Conservation (phyloP, 2,113 vertebrate genomes). For the Phoxinus phoxinus region DNA sequence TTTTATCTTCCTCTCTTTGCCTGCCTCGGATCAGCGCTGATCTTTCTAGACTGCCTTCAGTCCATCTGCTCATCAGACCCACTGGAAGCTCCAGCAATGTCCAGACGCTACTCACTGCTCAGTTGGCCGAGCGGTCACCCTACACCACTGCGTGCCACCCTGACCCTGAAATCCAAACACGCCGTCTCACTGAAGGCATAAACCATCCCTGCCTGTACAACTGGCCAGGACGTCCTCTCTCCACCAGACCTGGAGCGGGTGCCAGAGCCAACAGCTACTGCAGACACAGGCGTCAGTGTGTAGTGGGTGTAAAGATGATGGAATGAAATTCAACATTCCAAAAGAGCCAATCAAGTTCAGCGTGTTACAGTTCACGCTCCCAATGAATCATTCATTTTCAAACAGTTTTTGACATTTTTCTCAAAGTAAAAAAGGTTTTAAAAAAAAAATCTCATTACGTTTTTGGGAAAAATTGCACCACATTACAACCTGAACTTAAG, state of each 20-base stretch:
- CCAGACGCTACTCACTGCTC: conserved; percentile 4
- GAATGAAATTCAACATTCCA: conserved; percentile 37
- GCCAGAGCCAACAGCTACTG: conserved; percentile 8
- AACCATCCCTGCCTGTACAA: conserved; percentile 3
- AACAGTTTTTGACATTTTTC: background rate
- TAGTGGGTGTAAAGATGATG: background rate
- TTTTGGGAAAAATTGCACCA: background rate
- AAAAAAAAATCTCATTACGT: background rate
- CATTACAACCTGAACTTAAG: background rate
- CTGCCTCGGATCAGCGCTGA: conserved; percentile 28
- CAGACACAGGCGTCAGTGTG: background rate
- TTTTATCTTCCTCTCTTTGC: conserved; percentile 13
- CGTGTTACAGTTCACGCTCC: background rate
- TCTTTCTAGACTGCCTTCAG: conserved; percentile 37
- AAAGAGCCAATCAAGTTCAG: conserved; percentile 25
- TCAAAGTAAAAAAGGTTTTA: background rate
- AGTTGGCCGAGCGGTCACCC: background rate
- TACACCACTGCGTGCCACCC: conserved; percentile 38
- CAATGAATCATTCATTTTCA: background rate
- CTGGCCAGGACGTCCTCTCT: conserved; percentile 7
- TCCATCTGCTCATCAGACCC: conserved; percentile 55
- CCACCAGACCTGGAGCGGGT: conserved; percentile 11
- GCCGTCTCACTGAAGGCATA: conserved; percentile 42
- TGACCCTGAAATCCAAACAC: conserved; percentile 55
- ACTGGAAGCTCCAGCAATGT: conserved; percentile 18